Evolutionary conservation across 2,113 vertebrate species (phyloP).

Genomic region (Notarius quadriscutis): DNA sequence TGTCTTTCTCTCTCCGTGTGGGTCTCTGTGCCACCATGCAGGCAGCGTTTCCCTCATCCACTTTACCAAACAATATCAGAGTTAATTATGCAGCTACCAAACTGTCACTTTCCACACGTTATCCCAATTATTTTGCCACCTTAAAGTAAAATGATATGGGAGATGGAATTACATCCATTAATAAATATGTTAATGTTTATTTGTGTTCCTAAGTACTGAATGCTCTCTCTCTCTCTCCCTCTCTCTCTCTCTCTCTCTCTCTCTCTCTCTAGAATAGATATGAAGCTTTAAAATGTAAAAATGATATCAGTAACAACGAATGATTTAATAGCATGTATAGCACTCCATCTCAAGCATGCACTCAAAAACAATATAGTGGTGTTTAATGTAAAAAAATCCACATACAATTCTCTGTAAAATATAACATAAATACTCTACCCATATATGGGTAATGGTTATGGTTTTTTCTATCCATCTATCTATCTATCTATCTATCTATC

Average conservation of each 20-base stretch:
- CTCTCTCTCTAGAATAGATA: neutral
- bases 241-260: neutral
- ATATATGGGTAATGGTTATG: neutral
- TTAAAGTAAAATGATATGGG: neutral
- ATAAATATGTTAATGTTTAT: neutral
- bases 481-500: too few relatives aligned
- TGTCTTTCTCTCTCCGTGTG: neutral
- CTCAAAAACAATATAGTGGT: neutral
- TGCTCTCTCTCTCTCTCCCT: neutral
- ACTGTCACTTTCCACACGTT: neutral
- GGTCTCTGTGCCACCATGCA: neutral
- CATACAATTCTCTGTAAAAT: neutral
- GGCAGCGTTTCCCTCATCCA: neutral
- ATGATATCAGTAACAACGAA: neutral
- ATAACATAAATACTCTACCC: neutral
- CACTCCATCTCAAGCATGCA: neutral
- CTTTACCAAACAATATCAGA: neutral
- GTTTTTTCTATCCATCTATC: too few relatives aligned
- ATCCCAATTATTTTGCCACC: neutral
- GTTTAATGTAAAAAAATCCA: neutral
- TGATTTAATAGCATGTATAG: neutral
- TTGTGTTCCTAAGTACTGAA: neutral
- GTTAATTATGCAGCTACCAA: neutral
- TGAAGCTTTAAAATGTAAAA: neutral
- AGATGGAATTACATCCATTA: neutral